A percentile compares a stretch with the other conserved stretches of the same genome.
Conservation (phyloP, 2,797 vertebrate species). For the Knipowitschia caucasica region DNA sequence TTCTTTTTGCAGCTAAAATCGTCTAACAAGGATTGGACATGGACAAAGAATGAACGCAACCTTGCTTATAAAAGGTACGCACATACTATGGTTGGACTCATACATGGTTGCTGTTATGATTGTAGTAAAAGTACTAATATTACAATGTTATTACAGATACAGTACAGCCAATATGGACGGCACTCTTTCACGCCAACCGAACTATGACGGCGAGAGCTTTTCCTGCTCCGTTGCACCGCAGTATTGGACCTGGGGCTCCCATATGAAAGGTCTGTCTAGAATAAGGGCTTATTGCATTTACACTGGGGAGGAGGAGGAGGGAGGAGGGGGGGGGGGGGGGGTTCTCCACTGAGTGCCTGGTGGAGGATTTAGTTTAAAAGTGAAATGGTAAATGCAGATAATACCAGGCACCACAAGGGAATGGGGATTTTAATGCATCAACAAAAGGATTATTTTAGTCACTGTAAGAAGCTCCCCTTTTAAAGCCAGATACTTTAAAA, state of each 20-base stretch:
- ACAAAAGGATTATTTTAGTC: slow-evolving; percentile 44
- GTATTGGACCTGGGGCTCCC: slow-evolving; percentile 78
- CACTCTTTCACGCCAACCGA: slow-evolving; percentile 53
- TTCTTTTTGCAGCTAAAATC: slow-evolving; percentile 76
- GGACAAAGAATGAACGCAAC: slow-evolving; percentile 73
- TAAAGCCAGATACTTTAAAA: slow-evolving; percentile 38
- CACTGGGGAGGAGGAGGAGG: background rate
- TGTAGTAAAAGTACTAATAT: background rate
- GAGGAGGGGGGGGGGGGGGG: background rate
- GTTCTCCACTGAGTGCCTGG: slow-evolving; percentile 11
- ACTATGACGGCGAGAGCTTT: slow-evolving; percentile 59
- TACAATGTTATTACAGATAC: slow-evolving; percentile 49
- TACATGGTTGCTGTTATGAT: background rate
- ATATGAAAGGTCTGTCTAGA: slow-evolving; percentile 59
- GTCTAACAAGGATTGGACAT: slow-evolving; percentile 79
- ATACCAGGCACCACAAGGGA: slow-evolving; percentile 27
- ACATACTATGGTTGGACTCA: background rate
- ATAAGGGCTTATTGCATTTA: slow-evolving; percentile 17
- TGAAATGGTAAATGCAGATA: slow-evolving; percentile 45
- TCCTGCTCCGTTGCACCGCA: slow-evolving; percentile 78
- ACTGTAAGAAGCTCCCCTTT: slow-evolving; percentile 25
- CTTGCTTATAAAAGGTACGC: slow-evolving; percentile 81
- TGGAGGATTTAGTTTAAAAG: slow-evolving; percentile 40
- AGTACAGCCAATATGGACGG: slow-evolving; percentile 68
- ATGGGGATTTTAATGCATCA: slow-evolving; percentile 35